Base-by-base conservation (phyloP, 2,888 invertebrate genomes). In the Pelosia muscerda region DNA sequence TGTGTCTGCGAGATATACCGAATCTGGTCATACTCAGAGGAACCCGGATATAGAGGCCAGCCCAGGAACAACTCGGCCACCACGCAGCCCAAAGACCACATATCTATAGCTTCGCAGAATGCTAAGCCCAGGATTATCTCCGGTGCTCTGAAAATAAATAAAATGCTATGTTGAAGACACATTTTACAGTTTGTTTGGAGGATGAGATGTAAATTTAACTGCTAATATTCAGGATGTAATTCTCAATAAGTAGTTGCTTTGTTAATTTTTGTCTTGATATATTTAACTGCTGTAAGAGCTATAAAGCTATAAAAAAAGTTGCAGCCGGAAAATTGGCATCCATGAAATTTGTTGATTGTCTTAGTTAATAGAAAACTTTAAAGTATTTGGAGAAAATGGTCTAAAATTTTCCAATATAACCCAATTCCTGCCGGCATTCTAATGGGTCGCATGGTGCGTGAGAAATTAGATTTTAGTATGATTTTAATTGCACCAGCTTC, bases 21-120 rank as follows among this genome's bases (percentile, higher is more conserved):
- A 86, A 99, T 99, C 96, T 99, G 98, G 95, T 99, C 99, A 95
- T 99, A 99, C 95, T 99, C 99, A 23, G 99, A 99, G 65, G 99
- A 98, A 76, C 99, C 99, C 0, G 99, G 99, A 95, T 99, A 99
- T 53, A 99, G 96, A 22, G 99, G 99, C 99, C 99, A 99, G 76
- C 99, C 99, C 58, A 99, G 96, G 95, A 99, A 99, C 80, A 99
- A 95, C 91, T 99, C 99, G 3, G 99, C 99, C 60, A 99, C 99
- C 75, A 99, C 99, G 94, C 99, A 99, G 69, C 99, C 99, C 79
- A 99, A 95, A 9, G 99, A 99, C 99, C 99, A 99, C 99, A 99
- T 99, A 94, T 99, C 99, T 85, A 99, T 99, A 19, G 99, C 99
- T 93, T 99, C 99, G 95, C 99, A 99, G 95, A 99, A 99, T 73